Base-by-base conservation (phyloP, 2,113 vertebrate genomes). In the Pseudolaguvia tuberculata region DNA sequence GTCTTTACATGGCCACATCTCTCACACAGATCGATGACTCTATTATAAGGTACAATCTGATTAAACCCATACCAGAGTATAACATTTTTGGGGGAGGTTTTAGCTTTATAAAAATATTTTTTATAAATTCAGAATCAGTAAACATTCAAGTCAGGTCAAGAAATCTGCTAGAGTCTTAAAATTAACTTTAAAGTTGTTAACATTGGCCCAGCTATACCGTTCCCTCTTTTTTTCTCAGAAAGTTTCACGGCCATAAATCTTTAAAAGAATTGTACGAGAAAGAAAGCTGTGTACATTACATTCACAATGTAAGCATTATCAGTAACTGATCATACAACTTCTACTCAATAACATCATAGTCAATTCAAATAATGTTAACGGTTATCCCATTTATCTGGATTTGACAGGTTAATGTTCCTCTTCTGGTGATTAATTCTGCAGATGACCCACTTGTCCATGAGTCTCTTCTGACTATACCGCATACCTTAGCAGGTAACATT, bases 201-300 rank as follows among this genome's bases (percentile, higher is more conserved):
- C 42, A 29, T 25, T 59, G 59, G 25, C 50, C 35, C 1, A 50
- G 70, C 52, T 25, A 3, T 20, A 23, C 1, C 14, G 42, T 57
- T 13, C 84, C 77, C 59, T 25, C 70, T 1, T 74, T 53, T 70
- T 55, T 39, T 56, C 27, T 72, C 84, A 99, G 97, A 84, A 98
- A 98, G 84, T 98, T 99, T 85, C 97, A 98, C 15, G 95, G 94
- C 75, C 95, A 99, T 82, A 87, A 74, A 78, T 93, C 96, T 45
- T 88, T 99, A 80, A 97, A 97, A 85, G 96, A 99, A 77, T 99
- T 98, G 80, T 99, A 99, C 2, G 95, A 98, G 84, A 91, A 95
- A 79, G 97, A 99, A 82, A 99, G 97, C 75, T 99, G 97, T 83
- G 91, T 97, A 72, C 92, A 94, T 81, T 98, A 93, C 80, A 93